Evolutionary conservation across 2,888 invertebrate genomes (phyloP), one percentile per base, ranked within the genome.

Genomic region (Leptinotarsa tumamoca): DNA sequence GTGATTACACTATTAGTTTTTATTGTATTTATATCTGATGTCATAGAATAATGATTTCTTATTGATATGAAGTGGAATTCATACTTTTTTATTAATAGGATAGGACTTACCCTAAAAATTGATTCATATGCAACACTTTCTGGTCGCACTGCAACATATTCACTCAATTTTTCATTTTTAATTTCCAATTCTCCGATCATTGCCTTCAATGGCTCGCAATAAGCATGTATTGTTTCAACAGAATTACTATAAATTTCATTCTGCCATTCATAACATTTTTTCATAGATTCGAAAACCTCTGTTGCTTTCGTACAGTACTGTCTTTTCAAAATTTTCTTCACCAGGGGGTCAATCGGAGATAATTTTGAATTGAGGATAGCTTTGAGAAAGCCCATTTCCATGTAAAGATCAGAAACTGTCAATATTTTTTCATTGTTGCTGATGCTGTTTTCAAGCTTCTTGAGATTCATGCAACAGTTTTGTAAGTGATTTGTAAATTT

Each of bases 261-360:
- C 76, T 92, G 90, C 68, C 91, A 87, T 76, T 91, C 90, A 79
- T 93, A 93, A 21, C 91, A 89, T 14, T 90, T 89, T 13, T 91
- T 88, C 67, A 94, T 86, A 14, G 89, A 89, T 15, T 90, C 89
- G 52, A 93, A 90, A 83, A 92, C 91, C 23, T 87, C 86, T 3
- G 95, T 91, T 86, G 96, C 95, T 82, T 95, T 92, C 33, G 90
- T 87, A 17, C 93, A 89, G 80, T 96, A 95, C 66, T 91, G 87
- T 14, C 93, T 90, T 88, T 95, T 95, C 0, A 96, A 87, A 0
- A 92, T 90, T 79, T 93, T 92, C 87, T 96, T 96, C 75, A 94
- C 92, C 0, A 95, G 93, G 0, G 97, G 96, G 90, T 98, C 98
- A 5, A 97, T 93, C 1, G 92, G 87, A 21, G 93, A 94, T 15